Base-by-base conservation (phyloP, 2,888 invertebrate genomes). In the Morpho achilles region DNA sequence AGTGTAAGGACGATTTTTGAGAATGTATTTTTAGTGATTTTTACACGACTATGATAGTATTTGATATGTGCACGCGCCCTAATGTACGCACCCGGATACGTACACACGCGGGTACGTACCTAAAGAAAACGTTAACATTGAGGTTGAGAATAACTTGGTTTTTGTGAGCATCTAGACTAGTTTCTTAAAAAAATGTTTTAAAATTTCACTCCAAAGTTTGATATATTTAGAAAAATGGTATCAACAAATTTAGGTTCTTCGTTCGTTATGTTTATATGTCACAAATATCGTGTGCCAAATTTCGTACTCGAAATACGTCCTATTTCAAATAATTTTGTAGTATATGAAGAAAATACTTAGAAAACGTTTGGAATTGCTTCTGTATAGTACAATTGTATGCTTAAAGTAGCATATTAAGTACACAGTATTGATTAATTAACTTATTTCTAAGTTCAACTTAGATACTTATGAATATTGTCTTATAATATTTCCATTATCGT, bases 221-320 rank as follows among this genome's bases (percentile, higher is more conserved):
- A 32, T 32, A 32, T 32, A 32, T 32, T 32, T 32, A 32, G 32
- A 32, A 32, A 32, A 5, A 32, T 32, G 32, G 32, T 32, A 32
- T 32, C 32, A 32, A 32, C 32, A 32, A 32, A 32, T 32, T 32
- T 32, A 5, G 32, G 5, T 32, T 32, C 4, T 32, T n/a, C n/a
- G n/a, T n/a, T n/a, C n/a, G n/a, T n/a, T 3, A 32, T 32, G 32
- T 32, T 32, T 72, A 82, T 82, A 83, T 83, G 84, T 82, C 82
- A 82, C 69, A 32, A 53, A 71, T 71, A 77, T 69, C 70, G 72
- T 82, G 86, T 86, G 86, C 86, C 86, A 85, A 86, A 82, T 75
- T 60, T 55, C 52, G 39, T 68, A 70, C 55, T 53, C 68, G 66
- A 68, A 66, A 75, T 74, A 61, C 73, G 78, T 80, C 82, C 79